Evolutionary conservation across 2,113 vertebrate genomes (phyloP).

Genomic region (Pomatostomus ruficeps): DNA sequence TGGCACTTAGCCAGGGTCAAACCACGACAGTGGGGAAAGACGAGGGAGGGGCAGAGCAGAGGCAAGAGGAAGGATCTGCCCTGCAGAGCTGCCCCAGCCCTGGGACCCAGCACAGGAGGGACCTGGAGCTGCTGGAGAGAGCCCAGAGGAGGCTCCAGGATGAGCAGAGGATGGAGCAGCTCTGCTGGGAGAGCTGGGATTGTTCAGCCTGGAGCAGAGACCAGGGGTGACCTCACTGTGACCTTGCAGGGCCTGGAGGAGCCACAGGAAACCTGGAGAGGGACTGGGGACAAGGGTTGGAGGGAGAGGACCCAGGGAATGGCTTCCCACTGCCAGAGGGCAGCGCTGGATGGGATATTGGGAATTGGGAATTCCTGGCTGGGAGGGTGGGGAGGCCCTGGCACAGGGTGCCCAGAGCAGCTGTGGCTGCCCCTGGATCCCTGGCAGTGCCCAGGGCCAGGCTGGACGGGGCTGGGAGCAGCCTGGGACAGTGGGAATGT

Average conservation of each 20-base stretch:
- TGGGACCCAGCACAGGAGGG: neutral
- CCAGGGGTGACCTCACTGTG: neutral
- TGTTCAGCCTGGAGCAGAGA: neutral
- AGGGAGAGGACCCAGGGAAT: neutral
- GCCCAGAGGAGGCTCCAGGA: neutral
- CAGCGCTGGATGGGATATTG: neutral
- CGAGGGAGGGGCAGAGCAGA: neutral
- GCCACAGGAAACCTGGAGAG: accelerated
- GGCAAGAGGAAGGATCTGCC: neutral
- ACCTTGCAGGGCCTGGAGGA: neutral
- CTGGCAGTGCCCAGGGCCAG: neutral
- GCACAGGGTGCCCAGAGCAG: neutral
- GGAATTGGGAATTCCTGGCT: neutral
- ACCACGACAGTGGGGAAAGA: no score
- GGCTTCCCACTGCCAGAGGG: neutral
- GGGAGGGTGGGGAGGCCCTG: neutral
- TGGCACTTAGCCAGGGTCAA: no score
- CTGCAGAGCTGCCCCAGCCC: neutral
- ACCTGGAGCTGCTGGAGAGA: neutral
- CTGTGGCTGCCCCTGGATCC: neutral
- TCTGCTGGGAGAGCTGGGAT: neutral
- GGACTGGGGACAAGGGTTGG: accelerated
- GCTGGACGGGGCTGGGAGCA: neutral
- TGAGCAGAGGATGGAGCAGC: neutral
- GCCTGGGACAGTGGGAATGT: neutral